A percentile compares a stretch with the other conserved stretches of the same genome.
Evolutionary conservation across 2,113 vertebrate genomes (phyloP).

Genomic region (Dasyprocta punctata): DNA sequence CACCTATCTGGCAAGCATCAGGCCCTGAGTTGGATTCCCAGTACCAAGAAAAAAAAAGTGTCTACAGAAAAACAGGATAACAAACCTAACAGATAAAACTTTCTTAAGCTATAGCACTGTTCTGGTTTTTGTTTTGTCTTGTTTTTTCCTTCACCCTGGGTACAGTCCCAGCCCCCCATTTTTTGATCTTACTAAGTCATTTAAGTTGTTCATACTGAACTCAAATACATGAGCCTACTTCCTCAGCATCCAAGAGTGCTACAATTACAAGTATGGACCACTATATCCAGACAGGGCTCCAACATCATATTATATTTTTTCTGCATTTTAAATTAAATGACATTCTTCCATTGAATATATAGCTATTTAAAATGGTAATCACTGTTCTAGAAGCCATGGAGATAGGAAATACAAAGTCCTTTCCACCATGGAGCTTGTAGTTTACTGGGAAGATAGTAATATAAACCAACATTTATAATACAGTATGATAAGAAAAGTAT

Average conservation of each 20-base stretch:
- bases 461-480: neutral
- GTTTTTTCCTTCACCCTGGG: neutral
- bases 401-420: neutral
- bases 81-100: neutral
- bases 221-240: neutral
- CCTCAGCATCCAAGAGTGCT: neutral
- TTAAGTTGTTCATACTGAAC: neutral
- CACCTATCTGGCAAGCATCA: no score
- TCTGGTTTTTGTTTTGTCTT: neutral
- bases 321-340: constrained; percentile 11
- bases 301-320: neutral
- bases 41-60: neutral
- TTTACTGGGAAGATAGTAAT: neutral
- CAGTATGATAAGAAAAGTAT: neutral
- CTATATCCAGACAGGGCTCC: neutral
- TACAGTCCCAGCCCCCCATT: neutral
- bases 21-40: no score
- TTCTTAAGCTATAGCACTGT: neutral
- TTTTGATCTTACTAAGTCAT: neutral
- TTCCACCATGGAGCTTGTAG: neutral
- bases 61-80: neutral
- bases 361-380: neutral
- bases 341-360: neutral
- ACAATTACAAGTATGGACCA: neutral
- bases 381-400: neutral